Percentiles rank a stretch among this genome's conserved stretches.
These are phyloP conservation scores for Dione vanillae DNA, from an alignment of 2,888 invertebrate genomes.

Conservation along the genomic window DNA sequence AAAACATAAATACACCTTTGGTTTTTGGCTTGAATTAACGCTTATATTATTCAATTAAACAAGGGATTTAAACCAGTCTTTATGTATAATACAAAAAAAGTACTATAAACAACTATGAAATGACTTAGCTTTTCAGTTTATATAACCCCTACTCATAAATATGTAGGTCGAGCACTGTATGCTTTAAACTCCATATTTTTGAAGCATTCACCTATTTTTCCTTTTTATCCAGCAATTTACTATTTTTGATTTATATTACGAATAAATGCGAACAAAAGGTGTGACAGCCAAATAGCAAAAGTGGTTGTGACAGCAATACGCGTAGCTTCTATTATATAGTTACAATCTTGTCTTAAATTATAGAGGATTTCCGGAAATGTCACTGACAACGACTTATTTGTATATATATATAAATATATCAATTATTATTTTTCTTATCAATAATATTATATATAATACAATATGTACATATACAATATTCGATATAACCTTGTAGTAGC, in stretches of 20 bases:
- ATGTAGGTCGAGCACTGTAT: slow-evolving; percentile 39
- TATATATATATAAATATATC: too few species aligned
- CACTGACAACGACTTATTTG: too few species aligned
- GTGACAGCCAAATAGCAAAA: background rate
- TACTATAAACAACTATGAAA: slow-evolving; percentile 13
- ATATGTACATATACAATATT: background rate
- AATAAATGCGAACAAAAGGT: slow-evolving; percentile 18
- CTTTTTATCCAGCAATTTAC: background rate
- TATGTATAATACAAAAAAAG: too few species aligned
- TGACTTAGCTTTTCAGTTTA: slow-evolving; percentile 31
- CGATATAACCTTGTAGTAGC: background rate
- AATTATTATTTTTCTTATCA: too few species aligned
- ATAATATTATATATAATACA: too few species aligned
- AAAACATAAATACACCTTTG: too few species aligned
- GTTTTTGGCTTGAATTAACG: too few species aligned
- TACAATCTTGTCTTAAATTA: too few species aligned
- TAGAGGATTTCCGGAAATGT: too few species aligned
- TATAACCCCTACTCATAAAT: slow-evolving; percentile 27
- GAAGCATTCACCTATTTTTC: slow-evolving; percentile 7
- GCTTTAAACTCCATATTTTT: slow-evolving; percentile 33
- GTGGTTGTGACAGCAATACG: background rate
- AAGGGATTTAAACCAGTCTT: too few species aligned
- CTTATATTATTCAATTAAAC: too few species aligned
- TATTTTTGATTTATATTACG: slow-evolving; percentile 27
- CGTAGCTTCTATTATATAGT: too few species aligned